Evolutionary conservation across 1,140 invertebrate species (phyloP).

Genomic region (Lerema accius): DNA sequence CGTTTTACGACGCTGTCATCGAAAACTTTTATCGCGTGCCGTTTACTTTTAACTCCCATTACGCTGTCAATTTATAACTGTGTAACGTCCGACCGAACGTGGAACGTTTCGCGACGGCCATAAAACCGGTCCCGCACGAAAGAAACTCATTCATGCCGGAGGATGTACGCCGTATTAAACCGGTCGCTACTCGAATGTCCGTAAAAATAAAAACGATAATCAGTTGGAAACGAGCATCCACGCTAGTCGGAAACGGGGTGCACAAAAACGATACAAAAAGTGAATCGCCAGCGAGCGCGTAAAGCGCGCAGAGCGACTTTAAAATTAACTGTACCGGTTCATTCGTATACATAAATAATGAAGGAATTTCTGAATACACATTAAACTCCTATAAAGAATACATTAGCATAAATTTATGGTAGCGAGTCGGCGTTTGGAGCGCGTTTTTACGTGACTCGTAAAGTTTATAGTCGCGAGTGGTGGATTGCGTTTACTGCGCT

Average conservation of each 20-base stretch:
- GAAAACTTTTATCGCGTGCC: constrained; percentile 57
- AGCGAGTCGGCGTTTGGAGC: constrained; percentile 78
- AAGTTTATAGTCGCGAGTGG: constrained; percentile 81
- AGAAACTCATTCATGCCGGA: constrained; percentile 39
- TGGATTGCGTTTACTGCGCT: constrained; percentile 79
- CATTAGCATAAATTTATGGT: constrained; percentile 83
- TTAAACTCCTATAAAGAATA: constrained; percentile 83
- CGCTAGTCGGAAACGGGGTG: constrained; percentile 51
- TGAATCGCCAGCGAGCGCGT: constrained; percentile 62
- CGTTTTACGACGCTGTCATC: constrained; percentile 61
- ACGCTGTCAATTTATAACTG: constrained; percentile 48
- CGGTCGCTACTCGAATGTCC: constrained; percentile 40
- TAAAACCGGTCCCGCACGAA: constrained; percentile 33
- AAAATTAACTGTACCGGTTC: constrained; percentile 81
- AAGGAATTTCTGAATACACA: constrained; percentile 81
- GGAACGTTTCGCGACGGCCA: constrained; percentile 30
- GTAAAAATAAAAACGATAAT: constrained; percentile 55
- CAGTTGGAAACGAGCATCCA: constrained; percentile 55
- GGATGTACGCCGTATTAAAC: constrained; percentile 43
- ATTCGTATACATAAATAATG: constrained; percentile 82
- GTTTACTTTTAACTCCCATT: constrained; percentile 55
- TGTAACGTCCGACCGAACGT: constrained; percentile 31
- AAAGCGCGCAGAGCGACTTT: constrained; percentile 73
- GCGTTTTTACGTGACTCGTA: constrained; percentile 82
- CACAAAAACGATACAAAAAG: constrained; percentile 63